Evolutionary conservation across 2,113 vertebrate genomes (phyloP).

Genomic region (Ramphastos sulfuratus): DNA sequence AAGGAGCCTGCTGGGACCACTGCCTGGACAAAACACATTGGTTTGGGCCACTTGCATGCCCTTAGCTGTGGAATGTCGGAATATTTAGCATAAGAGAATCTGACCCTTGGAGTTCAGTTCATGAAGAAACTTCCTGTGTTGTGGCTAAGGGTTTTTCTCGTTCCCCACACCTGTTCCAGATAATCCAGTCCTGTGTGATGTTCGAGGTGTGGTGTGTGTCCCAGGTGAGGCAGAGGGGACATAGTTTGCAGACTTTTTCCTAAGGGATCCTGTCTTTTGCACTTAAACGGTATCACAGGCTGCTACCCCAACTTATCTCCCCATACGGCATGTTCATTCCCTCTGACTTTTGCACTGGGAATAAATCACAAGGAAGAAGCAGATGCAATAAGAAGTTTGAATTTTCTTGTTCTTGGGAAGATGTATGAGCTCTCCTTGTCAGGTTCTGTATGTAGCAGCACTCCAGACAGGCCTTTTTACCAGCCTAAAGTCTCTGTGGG

Average conservation of each 20-base stretch:
- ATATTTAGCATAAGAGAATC: not conserved
- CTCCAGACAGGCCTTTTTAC: not conserved
- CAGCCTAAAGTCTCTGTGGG: not conserved
- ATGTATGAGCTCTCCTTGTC: not conserved
- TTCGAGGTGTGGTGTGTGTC: not conserved
- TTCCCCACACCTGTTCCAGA: not conserved
- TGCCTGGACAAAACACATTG: not conserved
- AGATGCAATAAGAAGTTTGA: not conserved
- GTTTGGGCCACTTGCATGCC: not conserved
- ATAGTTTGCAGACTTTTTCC: not conserved
- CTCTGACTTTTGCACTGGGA: not conserved
- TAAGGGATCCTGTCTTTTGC: not conserved
- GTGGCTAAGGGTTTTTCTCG: not conserved
- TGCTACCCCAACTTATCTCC: not conserved
- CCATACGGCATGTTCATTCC: not conserved
- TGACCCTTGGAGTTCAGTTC: not conserved
- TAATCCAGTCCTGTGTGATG: not conserved
- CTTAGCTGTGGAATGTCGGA: rapidly evolving
- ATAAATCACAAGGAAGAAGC: not conserved
- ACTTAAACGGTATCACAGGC: not conserved
- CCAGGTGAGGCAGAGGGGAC: not conserved
- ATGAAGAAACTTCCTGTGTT: not conserved
- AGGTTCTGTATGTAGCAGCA: not conserved
- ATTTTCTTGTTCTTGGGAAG: not conserved
- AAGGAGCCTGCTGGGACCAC: not conserved